Evolutionary conservation across 2,113 vertebrate species (phyloP).

Genomic region (Morone chrysops): DNA sequence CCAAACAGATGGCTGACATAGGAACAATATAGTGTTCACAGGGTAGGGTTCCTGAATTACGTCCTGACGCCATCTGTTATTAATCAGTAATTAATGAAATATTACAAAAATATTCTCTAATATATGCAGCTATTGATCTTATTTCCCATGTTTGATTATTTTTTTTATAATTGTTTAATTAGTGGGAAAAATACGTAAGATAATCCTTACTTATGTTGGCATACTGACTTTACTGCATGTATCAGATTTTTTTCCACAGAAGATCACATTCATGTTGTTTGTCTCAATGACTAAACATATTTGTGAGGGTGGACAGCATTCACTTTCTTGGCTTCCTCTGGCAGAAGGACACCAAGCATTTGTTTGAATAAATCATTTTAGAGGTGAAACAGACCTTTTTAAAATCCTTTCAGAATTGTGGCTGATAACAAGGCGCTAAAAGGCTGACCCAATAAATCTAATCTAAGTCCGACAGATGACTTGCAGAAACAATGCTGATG

Average conservation of each 20-base stretch:
- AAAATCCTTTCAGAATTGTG: conserved; percentile 43
- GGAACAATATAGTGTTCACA: background rate
- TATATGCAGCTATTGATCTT: background rate
- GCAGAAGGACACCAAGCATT: conserved; percentile 3
- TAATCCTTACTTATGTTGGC: background rate
- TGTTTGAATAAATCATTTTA: conserved; percentile 56
- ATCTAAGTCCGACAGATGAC: conserved; percentile 59
- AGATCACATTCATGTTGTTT: background rate
- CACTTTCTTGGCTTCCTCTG: background rate
- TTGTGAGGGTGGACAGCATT: background rate
- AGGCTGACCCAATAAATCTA: conserved; percentile 57
- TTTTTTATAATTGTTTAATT: background rate
- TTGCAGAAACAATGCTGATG: conserved; percentile 46
- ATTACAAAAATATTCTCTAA: background rate
- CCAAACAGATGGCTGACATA: background rate
- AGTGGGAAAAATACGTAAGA: background rate
- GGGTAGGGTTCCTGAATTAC: background rate
- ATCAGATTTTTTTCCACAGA: background rate
- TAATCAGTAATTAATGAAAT: background rate
- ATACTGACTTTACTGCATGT: background rate
- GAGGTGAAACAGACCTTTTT: conserved; percentile 52
- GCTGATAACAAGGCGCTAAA: conserved; percentile 53
- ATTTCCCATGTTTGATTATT: background rate
- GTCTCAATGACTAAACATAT: background rate
- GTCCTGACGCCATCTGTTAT: background rate